Evolutionary conservation across 2,113 vertebrate genomes (phyloP).

Genomic region (Saccopteryx bilineata): DNA sequence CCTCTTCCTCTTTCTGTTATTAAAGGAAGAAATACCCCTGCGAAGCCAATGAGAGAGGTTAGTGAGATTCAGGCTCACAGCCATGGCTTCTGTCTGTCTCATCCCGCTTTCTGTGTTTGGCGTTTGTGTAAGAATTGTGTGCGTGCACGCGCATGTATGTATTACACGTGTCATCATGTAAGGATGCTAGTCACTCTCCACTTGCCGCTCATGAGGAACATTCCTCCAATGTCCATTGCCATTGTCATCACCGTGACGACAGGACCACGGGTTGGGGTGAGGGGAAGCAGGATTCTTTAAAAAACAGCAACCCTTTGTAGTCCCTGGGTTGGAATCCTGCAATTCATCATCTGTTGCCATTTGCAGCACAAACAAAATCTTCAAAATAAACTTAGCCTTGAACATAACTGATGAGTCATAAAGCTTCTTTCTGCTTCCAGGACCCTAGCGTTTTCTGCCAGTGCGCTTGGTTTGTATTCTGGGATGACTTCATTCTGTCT

Average conservation of each 20-base stretch:
- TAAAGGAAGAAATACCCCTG: constrained; percentile 96
- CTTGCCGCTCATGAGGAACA: constrained; percentile 78
- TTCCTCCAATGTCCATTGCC: constrained; percentile 60
- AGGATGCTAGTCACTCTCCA: constrained; percentile 85
- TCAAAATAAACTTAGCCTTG: constrained; percentile 51
- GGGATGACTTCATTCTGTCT: constrained; percentile 59
- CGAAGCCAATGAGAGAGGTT: constrained; percentile 98
- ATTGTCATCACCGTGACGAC: constrained; percentile 63
- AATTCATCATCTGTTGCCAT: constrained; percentile 70
- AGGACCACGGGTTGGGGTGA: constrained; percentile 54
- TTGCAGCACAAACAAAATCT: constrained; percentile 62
- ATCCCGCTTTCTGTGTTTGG: constrained; percentile 88
- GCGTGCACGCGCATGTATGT: constrained; percentile 85
- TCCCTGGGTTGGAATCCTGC: constrained; percentile 50
- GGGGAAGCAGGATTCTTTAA: constrained; percentile 64
- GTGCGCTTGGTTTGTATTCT: constrained; percentile 45
- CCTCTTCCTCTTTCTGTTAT: constrained; percentile 88
- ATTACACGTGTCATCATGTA: constrained; percentile 82
- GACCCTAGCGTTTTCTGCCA: constrained; percentile 63
- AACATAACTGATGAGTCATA: constrained; percentile 47
- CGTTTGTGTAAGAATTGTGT: constrained; percentile 86
- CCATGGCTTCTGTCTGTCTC: constrained; percentile 89
- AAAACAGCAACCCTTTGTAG: constrained; percentile 71
- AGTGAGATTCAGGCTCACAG: constrained; percentile 91
- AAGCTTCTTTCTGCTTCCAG: constrained; percentile 63